Conservation (phyloP, 2,888 invertebrate species). For the Thereva nobilitata region DNA sequence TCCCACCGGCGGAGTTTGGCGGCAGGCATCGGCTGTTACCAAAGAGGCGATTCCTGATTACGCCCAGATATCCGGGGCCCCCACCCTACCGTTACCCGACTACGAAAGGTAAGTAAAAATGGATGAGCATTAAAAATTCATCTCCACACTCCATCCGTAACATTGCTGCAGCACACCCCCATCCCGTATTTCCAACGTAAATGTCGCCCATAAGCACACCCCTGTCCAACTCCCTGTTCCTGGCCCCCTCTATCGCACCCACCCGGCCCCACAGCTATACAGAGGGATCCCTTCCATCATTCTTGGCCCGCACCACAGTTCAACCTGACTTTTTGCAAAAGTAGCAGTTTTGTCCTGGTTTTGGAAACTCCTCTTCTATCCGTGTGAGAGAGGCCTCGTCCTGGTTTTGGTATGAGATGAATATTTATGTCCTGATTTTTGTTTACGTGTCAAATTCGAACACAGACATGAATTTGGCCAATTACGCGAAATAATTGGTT, state of each 20-base stretch:
- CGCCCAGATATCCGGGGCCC: conserved; percentile 54
- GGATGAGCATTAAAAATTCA: conserved; percentile 37
- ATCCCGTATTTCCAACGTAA: conserved; percentile 3
- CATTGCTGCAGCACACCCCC: not conserved
- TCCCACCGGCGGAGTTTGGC: conserved; percentile 59
- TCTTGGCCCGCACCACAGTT: not conserved
- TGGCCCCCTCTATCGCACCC: not conserved
- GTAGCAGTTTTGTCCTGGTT: conserved; percentile 27
- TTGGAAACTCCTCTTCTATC: not conserved
- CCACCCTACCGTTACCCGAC: conserved; percentile 56
- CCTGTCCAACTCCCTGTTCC: not conserved
- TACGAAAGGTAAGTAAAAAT: conserved; percentile 56
- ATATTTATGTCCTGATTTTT: conserved; percentile 35
- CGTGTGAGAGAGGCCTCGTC: conserved; percentile 8
- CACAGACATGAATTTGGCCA: conserved; percentile 34
- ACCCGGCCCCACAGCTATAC: conserved; percentile 7
- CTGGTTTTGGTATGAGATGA: conserved; percentile 24
- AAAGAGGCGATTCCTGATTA: conserved; percentile 59
- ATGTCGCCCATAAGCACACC: not conserved
- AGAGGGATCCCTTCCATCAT: not conserved
- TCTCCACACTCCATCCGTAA: conserved; percentile 19
- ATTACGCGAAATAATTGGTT: conserved; percentile 37
- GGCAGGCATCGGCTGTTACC: conserved; percentile 55
- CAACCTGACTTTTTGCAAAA: conserved; percentile 9
- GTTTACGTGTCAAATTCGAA: conserved; percentile 29